Evolutionary conservation across 2,113 vertebrate genomes (phyloP).

Genomic region (Clarias macrocephalus): DNA sequence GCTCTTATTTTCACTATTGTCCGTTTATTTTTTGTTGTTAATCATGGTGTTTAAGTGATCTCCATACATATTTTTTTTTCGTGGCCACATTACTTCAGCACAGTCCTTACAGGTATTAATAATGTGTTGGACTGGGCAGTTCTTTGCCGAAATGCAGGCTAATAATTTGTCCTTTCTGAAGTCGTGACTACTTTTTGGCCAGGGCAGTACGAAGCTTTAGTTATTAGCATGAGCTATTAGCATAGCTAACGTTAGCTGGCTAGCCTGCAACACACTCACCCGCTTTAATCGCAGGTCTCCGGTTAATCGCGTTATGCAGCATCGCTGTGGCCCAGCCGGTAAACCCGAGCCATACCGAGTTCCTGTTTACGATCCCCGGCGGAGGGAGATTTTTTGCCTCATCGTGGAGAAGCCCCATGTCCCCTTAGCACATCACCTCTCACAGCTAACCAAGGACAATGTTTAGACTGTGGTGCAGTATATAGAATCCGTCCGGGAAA

Average conservation of each 20-base stretch:
- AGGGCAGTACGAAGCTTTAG: background rate
- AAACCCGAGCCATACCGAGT: constrained; percentile 67
- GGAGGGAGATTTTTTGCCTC: constrained; percentile 75
- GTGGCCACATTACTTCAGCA: too few species aligned
- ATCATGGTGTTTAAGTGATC: too few species aligned
- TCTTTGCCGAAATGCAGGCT: too few species aligned
- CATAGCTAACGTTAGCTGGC: background rate
- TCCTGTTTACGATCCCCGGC: constrained; percentile 72
- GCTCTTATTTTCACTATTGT: too few species aligned
- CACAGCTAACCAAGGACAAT: constrained; percentile 67
- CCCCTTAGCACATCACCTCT: constrained; percentile 53
- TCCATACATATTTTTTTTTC: too few species aligned
- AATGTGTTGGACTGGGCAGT: too few species aligned
- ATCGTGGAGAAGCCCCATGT: constrained; percentile 75
- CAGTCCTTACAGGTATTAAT: too few species aligned
- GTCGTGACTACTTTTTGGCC: too few species aligned
- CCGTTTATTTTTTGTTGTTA: too few species aligned
- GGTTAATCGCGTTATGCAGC: constrained; percentile 69
- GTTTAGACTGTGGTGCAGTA: constrained; percentile 37
- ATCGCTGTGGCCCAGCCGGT: constrained; percentile 69
- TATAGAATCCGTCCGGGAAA: constrained; percentile 44
- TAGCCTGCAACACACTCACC: constrained; percentile 61
- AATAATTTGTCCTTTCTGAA: too few species aligned
- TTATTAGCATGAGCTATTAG: background rate
- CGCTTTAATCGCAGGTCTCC: constrained; percentile 69